Conservation (phyloP, 37 sponge, comb jelly and placozoan species). For the Amphimedon queenslandica region DNA sequence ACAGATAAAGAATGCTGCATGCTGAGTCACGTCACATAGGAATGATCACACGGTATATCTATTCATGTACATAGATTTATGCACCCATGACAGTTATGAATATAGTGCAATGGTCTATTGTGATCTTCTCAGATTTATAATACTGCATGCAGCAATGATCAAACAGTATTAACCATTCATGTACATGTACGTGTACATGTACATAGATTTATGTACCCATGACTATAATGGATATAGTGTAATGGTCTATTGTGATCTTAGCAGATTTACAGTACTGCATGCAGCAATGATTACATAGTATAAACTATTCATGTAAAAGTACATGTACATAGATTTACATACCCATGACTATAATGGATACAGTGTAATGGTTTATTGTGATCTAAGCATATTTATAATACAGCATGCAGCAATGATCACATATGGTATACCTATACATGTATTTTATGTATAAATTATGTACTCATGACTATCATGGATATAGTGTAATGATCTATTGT, state of each 20-base stretch:
- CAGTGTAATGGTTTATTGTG: neutral
- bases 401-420: neutral
- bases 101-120: neutral
- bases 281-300: neutral
- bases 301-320: neutral
- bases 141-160: neutral
- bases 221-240: neutral
- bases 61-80: neutral
- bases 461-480: neutral
- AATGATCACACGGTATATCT: neutral
- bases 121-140: slow-evolving; percentile 4
- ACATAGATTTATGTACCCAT: neutral
- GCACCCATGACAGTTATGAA: neutral
- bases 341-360: neutral
- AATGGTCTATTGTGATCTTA: no score
- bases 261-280: neutral
- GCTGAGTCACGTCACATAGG: no score
- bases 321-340: neutral
- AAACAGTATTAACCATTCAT: neutral
- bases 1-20: no score
- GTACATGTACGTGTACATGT: slow-evolving; percentile 2
- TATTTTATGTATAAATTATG: no score
- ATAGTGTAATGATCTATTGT: neutral
- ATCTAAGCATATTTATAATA: slow-evolving; percentile 4
- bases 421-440: neutral